These are phyloP conservation scores for Mesembrinibis cayennensis DNA, from an alignment of 2,113 vertebrate genomes.

Conservation along the genomic window DNA sequence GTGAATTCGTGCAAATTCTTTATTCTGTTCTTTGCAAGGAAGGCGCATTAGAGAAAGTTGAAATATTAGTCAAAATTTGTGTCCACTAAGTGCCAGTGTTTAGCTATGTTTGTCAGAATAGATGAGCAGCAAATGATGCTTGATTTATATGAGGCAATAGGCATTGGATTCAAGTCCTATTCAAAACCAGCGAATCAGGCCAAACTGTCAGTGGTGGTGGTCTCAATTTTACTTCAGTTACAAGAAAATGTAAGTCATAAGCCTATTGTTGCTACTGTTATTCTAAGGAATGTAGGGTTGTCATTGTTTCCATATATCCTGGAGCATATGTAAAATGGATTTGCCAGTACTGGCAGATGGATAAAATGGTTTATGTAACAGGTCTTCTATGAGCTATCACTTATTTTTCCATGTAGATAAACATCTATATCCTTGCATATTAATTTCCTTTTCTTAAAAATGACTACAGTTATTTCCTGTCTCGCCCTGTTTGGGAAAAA, in stretches of 20 bases:
- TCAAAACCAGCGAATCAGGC: neutral
- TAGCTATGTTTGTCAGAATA: neutral
- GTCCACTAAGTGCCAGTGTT: constrained; percentile 11
- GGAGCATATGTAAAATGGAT: neutral
- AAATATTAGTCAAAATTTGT: neutral
- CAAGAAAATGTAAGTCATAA: neutral
- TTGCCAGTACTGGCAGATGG: neutral
- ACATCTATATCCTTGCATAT: neutral
- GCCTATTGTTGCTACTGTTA: neutral
- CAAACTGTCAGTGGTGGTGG: neutral
- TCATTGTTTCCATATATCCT: neutral
- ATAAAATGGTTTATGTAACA: neutral
- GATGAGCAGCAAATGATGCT: neutral
- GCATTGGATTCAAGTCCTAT: neutral
- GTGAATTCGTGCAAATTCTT: neutral
- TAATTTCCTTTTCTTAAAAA: neutral
- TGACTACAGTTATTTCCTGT: neutral
- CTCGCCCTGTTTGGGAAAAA: neutral
- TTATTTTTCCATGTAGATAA: neutral
- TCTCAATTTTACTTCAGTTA: neutral
- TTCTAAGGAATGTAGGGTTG: neutral
- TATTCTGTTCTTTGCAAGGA: neutral
- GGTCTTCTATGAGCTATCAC: neutral
- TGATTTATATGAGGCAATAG: neutral
- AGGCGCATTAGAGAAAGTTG: neutral